These are phyloP conservation scores for Chaunax sp. DNA, from an alignment of 2,797 vertebrate species.

Conservation along the genomic window DNA sequence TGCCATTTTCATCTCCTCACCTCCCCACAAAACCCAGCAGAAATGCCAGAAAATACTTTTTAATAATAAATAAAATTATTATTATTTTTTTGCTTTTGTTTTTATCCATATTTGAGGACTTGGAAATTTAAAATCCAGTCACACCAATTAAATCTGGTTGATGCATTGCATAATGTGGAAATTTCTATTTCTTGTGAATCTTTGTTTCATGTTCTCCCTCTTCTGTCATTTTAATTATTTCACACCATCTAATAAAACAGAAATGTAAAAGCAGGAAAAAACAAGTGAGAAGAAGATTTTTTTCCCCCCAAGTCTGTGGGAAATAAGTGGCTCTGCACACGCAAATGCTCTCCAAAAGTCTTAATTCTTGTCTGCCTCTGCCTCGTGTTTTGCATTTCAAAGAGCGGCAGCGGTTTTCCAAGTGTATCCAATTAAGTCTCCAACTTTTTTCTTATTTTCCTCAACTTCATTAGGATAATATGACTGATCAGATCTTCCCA, in stretches of 20 bases:
- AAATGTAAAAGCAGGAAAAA: constrained; percentile 22
- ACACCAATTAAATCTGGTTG: background rate
- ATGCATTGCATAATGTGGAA: constrained; percentile 1
- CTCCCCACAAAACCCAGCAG: constrained; percentile 7
- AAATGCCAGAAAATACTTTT: constrained; percentile 1
- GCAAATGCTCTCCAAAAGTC: constrained; percentile 53
- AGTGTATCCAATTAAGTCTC: constrained; percentile 79
- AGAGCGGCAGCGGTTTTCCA: constrained; percentile 70
- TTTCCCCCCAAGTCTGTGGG: constrained; percentile 21
- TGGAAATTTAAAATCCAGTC: background rate
- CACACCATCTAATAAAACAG: constrained; percentile 46
- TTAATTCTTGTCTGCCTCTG: constrained; percentile 58
- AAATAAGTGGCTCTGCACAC: constrained; percentile 64
- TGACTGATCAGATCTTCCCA: constrained; percentile 88
- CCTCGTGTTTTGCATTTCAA: constrained; percentile 77
- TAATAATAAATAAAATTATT: no score
- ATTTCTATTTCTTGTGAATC: constrained; percentile 20
- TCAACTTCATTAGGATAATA: constrained; percentile 83
- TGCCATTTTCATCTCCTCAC: constrained; percentile 32
- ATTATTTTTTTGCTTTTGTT: constrained; percentile 4
- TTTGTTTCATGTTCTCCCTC: constrained; percentile 11
- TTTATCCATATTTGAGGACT: background rate
- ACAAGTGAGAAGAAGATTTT: constrained; percentile 8
- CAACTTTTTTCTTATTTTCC: constrained; percentile 19
- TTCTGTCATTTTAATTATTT: constrained; percentile 52